These are phyloP conservation scores for Chaenocephalus aceratus DNA, from an alignment of 2,113 vertebrate species.

Conservation along the genomic window DNA sequence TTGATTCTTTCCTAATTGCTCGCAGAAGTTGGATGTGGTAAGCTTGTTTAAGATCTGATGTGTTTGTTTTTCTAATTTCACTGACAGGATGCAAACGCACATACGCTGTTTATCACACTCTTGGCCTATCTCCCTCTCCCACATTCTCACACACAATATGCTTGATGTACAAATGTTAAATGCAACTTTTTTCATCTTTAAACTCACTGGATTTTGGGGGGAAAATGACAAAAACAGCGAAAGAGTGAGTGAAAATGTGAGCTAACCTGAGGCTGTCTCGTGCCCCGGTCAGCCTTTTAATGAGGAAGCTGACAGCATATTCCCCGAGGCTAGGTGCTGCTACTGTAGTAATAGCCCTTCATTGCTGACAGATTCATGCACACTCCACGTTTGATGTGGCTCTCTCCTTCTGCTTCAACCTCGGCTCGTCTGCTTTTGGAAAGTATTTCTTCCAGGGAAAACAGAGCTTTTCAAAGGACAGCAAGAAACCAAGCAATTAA, in stretches of 20 bases:
- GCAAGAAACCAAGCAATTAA: slow-evolving; percentile 73
- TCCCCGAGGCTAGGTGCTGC: slow-evolving; percentile 74
- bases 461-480: slow-evolving; percentile 67
- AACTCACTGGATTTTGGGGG: no score
- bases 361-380: slow-evolving; percentile 82
- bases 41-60: slow-evolving; percentile 72
- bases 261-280: slow-evolving; percentile 49
- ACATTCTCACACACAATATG: not conserved
- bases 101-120: slow-evolving; percentile 40
- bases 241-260: slow-evolving; percentile 22
- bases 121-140: slow-evolving; percentile 10
- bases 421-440: slow-evolving; percentile 61
- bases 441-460: slow-evolving; percentile 56
- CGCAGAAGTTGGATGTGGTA: slow-evolving; percentile 70
- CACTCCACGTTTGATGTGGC: slow-evolving; percentile 78
- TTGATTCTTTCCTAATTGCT: slow-evolving; percentile 73
- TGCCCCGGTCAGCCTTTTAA: slow-evolving; percentile 76
- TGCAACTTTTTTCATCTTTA: not conserved
- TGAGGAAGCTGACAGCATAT: slow-evolving; percentile 79
- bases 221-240: no score
- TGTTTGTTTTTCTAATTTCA: slow-evolving; percentile 77
- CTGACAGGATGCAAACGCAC: slow-evolving; percentile 58
- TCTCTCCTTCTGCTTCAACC: slow-evolving; percentile 66
- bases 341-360: slow-evolving; percentile 82
- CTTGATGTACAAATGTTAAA: not conserved